phyloP scores from a whole-genome alignment of 1,140 invertebrate genomes.

The Radopholus similis region DNA sequence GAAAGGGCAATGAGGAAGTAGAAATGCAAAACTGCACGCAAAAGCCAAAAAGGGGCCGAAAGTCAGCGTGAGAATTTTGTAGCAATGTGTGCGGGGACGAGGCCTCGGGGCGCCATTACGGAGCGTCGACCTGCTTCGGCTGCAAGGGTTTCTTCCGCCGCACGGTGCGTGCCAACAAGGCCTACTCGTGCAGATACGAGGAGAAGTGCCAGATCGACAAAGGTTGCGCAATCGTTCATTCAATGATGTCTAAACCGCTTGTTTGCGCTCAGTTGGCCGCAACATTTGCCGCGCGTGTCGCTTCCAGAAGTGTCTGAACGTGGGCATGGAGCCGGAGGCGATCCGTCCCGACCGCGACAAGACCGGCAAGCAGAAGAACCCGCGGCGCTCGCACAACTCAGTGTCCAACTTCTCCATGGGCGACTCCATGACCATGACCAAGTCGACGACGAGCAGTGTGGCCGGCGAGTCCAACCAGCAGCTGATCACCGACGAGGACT shows the following conservation, averaged over 20 bases:
- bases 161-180: conserved; percentile 55
- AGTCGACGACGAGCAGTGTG: conserved; percentile 11
- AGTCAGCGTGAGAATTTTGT: background rate
- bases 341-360: conserved; percentile 57
- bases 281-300: conserved; percentile 66
- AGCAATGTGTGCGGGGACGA: conserved; percentile 64
- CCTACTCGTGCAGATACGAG: conserved; percentile 55
- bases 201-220: conserved; percentile 58
- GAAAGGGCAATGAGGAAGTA: no score
- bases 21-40: no score
- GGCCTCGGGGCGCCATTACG: conserved; percentile 65
- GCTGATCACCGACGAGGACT: conserved; percentile 17
- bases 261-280: conserved; percentile 58
- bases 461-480: conserved; percentile 21
- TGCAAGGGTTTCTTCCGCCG: conserved; percentile 63
- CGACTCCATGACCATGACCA: background rate
- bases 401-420: background rate
- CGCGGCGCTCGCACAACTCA: conserved; percentile 34
- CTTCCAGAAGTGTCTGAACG: conserved; percentile 64
- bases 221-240: conserved; percentile 15
- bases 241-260: background rate
- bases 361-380: conserved; percentile 57
- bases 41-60: no score
- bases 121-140: conserved; percentile 64
- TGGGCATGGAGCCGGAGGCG: conserved; percentile 66